Conservation (phyloP, 2,113 vertebrate species). For the Aleadryas rufinucha region DNA sequence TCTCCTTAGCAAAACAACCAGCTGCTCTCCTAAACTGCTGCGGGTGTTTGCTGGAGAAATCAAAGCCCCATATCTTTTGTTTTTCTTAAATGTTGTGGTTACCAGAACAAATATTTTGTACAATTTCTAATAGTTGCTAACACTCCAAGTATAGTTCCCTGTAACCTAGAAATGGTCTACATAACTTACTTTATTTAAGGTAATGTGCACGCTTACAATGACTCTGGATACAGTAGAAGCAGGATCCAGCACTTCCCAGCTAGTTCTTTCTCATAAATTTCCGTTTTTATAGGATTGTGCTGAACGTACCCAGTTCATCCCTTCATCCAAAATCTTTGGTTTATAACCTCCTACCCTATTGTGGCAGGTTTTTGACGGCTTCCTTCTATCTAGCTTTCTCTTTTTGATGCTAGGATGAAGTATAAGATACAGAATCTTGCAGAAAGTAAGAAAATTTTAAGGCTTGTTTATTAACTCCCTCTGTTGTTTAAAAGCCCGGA, state of each 20-base stretch:
- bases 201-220: rapidly evolving
- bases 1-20: neutral
- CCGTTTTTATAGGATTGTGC: neutral
- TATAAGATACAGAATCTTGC: neutral
- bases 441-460: neutral
- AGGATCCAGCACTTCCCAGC: neutral
- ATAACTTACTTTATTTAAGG: neutral
- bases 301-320: rapidly evolving
- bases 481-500: neutral
- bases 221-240: neutral
- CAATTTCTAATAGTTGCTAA: neutral
- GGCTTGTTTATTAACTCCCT: neutral
- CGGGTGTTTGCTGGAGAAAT: neutral
- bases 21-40: neutral
- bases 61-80: neutral
- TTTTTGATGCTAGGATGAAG: neutral
- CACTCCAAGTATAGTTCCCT: neutral
- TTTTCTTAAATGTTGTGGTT: neutral
- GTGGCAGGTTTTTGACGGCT: neutral
- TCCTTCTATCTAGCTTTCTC: neutral
- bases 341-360: neutral
- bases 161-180: neutral
- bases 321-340: neutral
- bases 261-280: neutral
- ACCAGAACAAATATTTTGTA: neutral